phyloP scores from a whole-genome alignment of 2,797 vertebrate species.

The Micromesistius poutassou region DNA sequence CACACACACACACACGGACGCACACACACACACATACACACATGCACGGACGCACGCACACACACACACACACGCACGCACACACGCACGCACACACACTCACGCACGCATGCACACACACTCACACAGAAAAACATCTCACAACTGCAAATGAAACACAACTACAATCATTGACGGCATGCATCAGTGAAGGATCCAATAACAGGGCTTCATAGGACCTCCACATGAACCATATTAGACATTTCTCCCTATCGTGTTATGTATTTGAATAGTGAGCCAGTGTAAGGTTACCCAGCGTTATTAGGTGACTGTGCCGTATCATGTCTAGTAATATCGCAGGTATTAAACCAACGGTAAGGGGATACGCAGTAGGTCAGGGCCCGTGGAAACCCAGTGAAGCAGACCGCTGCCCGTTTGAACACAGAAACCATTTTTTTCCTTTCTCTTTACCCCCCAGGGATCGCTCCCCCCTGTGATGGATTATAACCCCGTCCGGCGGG shows the following conservation, averaged over 20 bases:
- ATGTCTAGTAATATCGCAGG: neutral
- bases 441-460: neutral
- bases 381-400: neutral
- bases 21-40: neutral
- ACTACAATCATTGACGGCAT: too few species aligned
- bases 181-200: neutral
- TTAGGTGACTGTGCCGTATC: neutral
- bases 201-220: neutral
- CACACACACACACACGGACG: conserved; percentile 2
- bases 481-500: conserved; percentile 31
- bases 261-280: neutral
- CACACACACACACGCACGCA: neutral
- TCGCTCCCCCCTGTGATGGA: conserved; percentile 27
- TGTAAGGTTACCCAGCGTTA: neutral
- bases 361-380: neutral
- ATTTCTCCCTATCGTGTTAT: neutral
- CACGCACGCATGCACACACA: neutral
- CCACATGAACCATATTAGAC: neutral
- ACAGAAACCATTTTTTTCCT: neutral
- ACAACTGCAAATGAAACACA: too few species aligned
- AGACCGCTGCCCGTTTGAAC: neutral
- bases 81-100: neutral
- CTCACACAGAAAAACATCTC: neutral
- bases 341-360: neutral
- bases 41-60: neutral